phyloP scores from a whole-genome alignment of 2,797 vertebrate species.

The Lagorchestes hirsutus region DNA sequence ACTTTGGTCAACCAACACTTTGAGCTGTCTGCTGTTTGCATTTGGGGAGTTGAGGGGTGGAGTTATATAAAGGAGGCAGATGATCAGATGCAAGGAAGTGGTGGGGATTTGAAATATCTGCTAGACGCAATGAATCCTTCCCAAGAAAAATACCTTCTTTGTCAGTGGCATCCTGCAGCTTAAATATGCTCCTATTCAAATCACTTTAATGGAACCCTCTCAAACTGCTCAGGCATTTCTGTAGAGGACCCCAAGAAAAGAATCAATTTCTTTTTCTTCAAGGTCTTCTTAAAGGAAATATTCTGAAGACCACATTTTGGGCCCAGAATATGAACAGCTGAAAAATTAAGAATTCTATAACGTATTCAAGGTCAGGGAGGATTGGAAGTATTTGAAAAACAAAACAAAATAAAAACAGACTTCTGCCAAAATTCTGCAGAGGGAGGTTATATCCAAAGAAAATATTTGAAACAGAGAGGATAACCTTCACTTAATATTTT shows the following conservation, averaged over 20 bases:
- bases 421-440: background rate
- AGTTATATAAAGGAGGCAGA: accelerated
- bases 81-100: background rate
- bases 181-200: background rate
- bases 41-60: background rate
- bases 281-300: background rate
- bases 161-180: background rate
- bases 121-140: background rate
- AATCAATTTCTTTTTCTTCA: background rate
- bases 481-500: background rate
- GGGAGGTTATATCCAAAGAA: background rate
- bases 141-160: background rate
- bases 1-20: accelerated
- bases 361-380: background rate
- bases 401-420: background rate
- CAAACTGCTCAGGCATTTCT: background rate
- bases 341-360: background rate
- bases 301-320: background rate
- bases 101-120: background rate
- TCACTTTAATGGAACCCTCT: background rate
- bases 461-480: background rate
- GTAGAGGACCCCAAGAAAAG: background rate
- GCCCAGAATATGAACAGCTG: background rate
- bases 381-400: background rate
- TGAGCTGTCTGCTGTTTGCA: background rate